Base-by-base conservation (phyloP, 1,140 invertebrate genomes). In the Pachyrhynchus sulphureomaculatus region DNA sequence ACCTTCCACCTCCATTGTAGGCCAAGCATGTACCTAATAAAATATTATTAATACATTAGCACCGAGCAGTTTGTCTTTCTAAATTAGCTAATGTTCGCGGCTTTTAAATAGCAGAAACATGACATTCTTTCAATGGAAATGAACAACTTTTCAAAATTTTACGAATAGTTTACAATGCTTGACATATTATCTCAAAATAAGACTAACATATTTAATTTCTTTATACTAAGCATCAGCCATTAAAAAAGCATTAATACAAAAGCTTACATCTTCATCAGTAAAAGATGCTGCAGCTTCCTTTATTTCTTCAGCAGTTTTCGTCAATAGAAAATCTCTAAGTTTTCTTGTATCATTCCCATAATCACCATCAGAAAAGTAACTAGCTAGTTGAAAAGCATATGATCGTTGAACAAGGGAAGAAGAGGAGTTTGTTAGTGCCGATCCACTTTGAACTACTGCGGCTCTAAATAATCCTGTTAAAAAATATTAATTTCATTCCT, bases 1-100 rank as follows among this genome's bases (percentile, higher is more conserved):
- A 45, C 4, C 45, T 45, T 44, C 24, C 8, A 26, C 3, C n/a
- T 56, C 53, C 13, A 56, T 20, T 10, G 33, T 32, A 18, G 39
- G 53, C 20, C 2, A 20, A n/a, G 15, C 10, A 34, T 9, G 10
- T 12, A 34, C 1, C 33, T 9, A 12, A 12, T 9, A 34, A 34
- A 34, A 12, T 9, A 9, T 34, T 34, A 34, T 1, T 34, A 34
- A 34, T 12, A 34, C 33, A 34, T 34, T 1, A 34, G 1, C 13
- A 34, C 10, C 13, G 10, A 34, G 10, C 13, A 34, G 10, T 12
- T n/a, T n/a, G n/a, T n/a, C n/a, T n/a, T n/a, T n/a, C n/a, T n/a
- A n/a, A n/a, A n/a, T n/a, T n/a, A n/a, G n/a, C n/a, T n/a, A n/a
- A n/a, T n/a, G n/a, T n/a, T n/a, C n/a, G n/a, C n/a, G n/a, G n/a